Percentiles rank a stretch among this genome's conserved stretches.
phyloP scores from a whole-genome alignment of 1,140 invertebrate genomes.

The Caerostris extrusa region DNA sequence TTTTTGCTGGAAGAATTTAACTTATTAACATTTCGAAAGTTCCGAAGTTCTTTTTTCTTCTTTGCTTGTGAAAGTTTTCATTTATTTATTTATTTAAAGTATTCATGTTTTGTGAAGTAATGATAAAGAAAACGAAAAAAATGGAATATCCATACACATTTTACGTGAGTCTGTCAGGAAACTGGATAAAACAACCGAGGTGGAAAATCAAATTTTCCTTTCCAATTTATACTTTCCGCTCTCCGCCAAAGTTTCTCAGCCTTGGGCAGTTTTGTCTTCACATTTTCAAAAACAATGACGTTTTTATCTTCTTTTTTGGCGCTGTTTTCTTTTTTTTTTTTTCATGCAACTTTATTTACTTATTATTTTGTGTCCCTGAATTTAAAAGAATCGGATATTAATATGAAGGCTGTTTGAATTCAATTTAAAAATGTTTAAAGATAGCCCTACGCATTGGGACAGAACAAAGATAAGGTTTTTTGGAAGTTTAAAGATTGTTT shows the following conservation, averaged over 20 bases:
- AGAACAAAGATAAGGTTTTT: too few species aligned
- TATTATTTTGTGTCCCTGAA: neutral
- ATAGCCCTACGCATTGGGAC: too few species aligned
- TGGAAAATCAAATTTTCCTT: constrained; percentile 45
- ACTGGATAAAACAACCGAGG: constrained; percentile 12
- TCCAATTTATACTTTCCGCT: constrained; percentile 21
- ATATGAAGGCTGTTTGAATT: neutral
- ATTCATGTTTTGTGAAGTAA: too few species aligned
- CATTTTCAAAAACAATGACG: neutral
- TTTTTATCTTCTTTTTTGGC: neutral
- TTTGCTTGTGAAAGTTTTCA: too few species aligned
- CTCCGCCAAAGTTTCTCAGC: neutral
- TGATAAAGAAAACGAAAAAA: neutral
- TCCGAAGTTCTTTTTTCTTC: too few species aligned
- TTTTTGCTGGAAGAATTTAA: too few species aligned
- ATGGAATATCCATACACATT: neutral
- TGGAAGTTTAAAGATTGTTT: too few species aligned
- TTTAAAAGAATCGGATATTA: neutral
- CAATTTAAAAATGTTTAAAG: neutral
- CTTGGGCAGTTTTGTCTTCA: neutral
- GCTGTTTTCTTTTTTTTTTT: neutral
- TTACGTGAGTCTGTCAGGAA: constrained; percentile 1
- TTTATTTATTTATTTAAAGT: too few species aligned
- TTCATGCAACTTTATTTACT: constrained; percentile 7
- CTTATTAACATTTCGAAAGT: too few species aligned